Conservation (phyloP, 2,797 vertebrate genomes). For the Hephaestus fuliginosus region DNA sequence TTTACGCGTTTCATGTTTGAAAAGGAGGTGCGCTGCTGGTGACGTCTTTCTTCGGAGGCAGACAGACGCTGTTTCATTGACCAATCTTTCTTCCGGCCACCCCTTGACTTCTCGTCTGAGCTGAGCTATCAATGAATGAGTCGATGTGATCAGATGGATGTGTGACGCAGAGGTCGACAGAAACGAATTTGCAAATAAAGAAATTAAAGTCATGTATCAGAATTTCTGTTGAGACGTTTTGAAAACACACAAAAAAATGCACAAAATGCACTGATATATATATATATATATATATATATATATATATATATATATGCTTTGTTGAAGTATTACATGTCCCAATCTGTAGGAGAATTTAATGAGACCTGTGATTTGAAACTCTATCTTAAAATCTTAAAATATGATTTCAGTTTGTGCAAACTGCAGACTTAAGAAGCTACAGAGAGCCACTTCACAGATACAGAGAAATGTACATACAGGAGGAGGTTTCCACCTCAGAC, state of each 20-base stretch:
- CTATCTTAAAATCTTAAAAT: not conserved
- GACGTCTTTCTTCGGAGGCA: conserved; percentile 69
- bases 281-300: not conserved
- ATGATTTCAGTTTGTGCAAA: not conserved
- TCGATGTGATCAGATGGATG: conserved; percentile 32
- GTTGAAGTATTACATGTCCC: not conserved
- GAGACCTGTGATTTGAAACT: not conserved
- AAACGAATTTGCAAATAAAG: not conserved
- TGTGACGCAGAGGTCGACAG: conserved; percentile 14
- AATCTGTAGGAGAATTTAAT: no score
- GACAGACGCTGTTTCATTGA: conserved; percentile 68
- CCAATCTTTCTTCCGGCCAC: conserved; percentile 58
- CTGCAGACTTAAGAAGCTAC: not conserved
- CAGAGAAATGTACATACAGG: not conserved
- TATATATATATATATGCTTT: not conserved
- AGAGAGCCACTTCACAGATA: not conserved
- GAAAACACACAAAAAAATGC: not conserved
- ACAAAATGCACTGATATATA: not conserved
- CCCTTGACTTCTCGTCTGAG: conserved; percentile 63
- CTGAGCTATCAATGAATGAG: conserved; percentile 47
- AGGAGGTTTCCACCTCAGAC: conserved; percentile 26
- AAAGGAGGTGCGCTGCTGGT: conserved; percentile 50
- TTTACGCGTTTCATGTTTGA: conserved; percentile 22
- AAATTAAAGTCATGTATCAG: not conserved
- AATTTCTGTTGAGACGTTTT: not conserved